Evolutionary conservation across 2,113 vertebrate genomes (phyloP), one percentile per base, ranked within the genome.

Genomic region (Epinephelus cyanopodus): DNA sequence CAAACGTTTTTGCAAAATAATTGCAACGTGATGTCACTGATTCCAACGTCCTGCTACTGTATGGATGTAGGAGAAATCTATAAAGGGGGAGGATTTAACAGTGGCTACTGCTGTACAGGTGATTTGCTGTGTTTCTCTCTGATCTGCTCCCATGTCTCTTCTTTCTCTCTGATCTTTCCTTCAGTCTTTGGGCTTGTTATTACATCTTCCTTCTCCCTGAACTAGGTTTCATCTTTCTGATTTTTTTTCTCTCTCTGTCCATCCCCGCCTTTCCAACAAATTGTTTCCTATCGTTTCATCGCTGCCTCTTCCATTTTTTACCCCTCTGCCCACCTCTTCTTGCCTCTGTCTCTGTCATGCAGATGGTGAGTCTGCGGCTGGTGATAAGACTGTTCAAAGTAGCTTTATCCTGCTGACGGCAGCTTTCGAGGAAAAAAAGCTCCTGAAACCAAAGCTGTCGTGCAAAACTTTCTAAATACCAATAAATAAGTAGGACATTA

Each of bases 371-470:
- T 50, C 80, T 74, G 81, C 65, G 0, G 27, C 7, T 1, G 17
- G 42, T 25, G 73, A 85, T 79, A 75, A 69, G 62, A 45, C 53
- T 21, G 18, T 77, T 88, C 60, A 73, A 76, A 79, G 72, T 54
- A 29, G 33, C n/a, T 0, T 61, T 5, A 71, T 58, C 74, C 47
- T 29, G 66, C n/a, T 68, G 54, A 74, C 37, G 23, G 8, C 3
- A 2, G 45, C 45, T 77, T 72, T 80, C 6, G 11, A 37, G 39
- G 8, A 21, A 58, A 39, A 50, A 18, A 19, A 52, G 13, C n/a
- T 57, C 53, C 23, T 33, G 57, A 72, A 72, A 66, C 53, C 64
- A 61, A 33, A 42, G 23, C 66, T 58, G 13, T 4, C 5, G 66
- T 67, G 56, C 39, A 57, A n/a, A 50, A 39, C 56, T 74, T 81